Evolutionary conservation across 64 coral and sea anemone species (phyloP), one percentile per base, ranked within the genome.

Genomic region (Porites australiensis): DNA sequence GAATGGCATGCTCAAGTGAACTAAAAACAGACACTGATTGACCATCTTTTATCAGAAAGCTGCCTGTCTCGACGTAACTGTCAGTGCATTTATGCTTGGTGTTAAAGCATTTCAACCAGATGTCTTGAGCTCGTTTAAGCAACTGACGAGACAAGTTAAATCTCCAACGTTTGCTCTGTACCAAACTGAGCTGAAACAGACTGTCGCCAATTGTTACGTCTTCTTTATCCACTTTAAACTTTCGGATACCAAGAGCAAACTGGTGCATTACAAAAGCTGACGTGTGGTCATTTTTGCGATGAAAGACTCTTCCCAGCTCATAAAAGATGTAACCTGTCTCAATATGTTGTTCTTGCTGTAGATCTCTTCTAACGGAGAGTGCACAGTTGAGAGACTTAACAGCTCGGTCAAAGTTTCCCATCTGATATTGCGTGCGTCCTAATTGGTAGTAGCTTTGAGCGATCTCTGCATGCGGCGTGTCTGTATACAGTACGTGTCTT

Each of bases 241-340:
- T 6, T 74, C 72, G 13, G 3, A 47, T 47, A 0, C 9, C 14
- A 18, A 48, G 44, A 74, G 72, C 14, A 48, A 47, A 4, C 14
- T 15, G 72, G 43, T 74, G 72, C 43, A 47, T 47, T 13, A 49
- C 72, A 3, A 74, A 74, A 74, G 43, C 44, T 15, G 72, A 74
- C 5, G 44, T 4, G 13, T 46, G 48, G 3, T 71, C 46, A 20
- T 55, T 7, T 3, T 55, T 66, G 8, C 53, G 0, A 50, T 20
- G 1, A 18, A 15, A 70, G 2, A 2, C 13, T 14, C 4, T 53
- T 23, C 19, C 83, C 65, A 86, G 37, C 37, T 53, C 65, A 70
- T 86, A 71, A 86, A 43, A 86, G n/a, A 20, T 23, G 2, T 72
- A 47, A 1, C 49, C 83, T 86, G 18, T 86, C 13, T 82, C 57